Base-by-base conservation (phyloP, 1,140 invertebrate species). In the Parasteatoda tepidariorum region DNA sequence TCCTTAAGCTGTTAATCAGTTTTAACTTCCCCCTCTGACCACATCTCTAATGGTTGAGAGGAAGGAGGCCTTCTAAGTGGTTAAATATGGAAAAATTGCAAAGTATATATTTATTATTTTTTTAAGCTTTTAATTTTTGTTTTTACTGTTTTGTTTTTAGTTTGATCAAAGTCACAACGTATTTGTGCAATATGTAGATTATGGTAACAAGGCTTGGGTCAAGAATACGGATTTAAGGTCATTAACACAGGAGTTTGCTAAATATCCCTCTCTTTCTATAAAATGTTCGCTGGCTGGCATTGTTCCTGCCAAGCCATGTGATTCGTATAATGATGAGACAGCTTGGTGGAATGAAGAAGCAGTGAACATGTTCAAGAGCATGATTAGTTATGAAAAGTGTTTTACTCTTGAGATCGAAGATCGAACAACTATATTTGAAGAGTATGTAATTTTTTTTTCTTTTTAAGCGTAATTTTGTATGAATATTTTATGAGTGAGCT, bases 181-280 rank as follows among this genome's bases (percentile, higher is more conserved):
- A 24, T 38, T 30, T 55, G 59, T 83, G 7, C 73, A 76, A 33
- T 76, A 70, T 33, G 33, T 84, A 18, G 83, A 84, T 54, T 84
- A 84, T 70, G 83, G 83, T 4, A 76, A 84, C 30, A 70, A 41
- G 41, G 54, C 41, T 28, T 68, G 24, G 7, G 33, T 84, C 6
- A 57, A 34, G 18, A 59, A n/a, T n/a, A 26, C 22, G 18, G 33
- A 76, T 34, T 54, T 84, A 18, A n/a, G 34, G n/a, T 64, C 83
- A 28, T 70, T 84, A 7, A 30, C 24, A 4, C 62, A 48, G 26
- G 30, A 76, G 18, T 84, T 84, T 71, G 54, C 55, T 22, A 24
- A 70, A 4, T 15, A 57, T 31, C 83, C 83, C 22, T 24, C 34
- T 4, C 76, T 70, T 76, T 41, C 64, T 22, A 34, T 84, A 4